Percentiles rank a stretch among this genome's conserved stretches.
These are phyloP conservation scores for Lithobates sylvaticus DNA, from an alignment of 2,797 vertebrate species.

Conservation along the genomic window DNA sequence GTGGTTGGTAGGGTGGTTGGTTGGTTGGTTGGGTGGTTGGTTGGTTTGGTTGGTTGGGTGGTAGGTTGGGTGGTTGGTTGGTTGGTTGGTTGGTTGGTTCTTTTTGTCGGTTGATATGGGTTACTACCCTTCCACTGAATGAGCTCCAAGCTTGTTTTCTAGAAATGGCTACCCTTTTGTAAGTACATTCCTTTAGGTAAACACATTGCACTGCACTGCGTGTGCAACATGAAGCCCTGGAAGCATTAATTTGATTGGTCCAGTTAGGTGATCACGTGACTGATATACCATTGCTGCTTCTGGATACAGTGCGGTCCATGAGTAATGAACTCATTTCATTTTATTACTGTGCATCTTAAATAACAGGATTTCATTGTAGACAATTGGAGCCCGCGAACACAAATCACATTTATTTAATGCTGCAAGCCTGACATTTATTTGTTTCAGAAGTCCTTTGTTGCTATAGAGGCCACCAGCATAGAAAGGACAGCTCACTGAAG, in stretches of 20 bases:
- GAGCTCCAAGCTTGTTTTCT: too few species aligned
- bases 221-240: too few species aligned
- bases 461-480: neutral
- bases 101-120: too few species aligned
- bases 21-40: too few species aligned
- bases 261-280: neutral
- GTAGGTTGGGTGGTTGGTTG: too few species aligned
- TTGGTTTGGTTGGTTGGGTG: too few species aligned
- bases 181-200: too few species aligned
- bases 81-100: too few species aligned
- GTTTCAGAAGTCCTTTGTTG: neutral
- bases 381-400: slow-evolving; percentile 28
- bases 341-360: slow-evolving; percentile 50
- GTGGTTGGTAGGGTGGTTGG: too few species aligned
- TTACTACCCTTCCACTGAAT: too few species aligned
- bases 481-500: neutral
- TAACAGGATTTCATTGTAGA: slow-evolving; percentile 45
- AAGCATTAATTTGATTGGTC: slow-evolving; percentile 2
- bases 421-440: slow-evolving; percentile 24
- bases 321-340: slow-evolving; percentile 30
- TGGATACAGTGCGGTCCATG: neutral
- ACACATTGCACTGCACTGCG: too few species aligned
- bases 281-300: neutral
- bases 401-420: slow-evolving; percentile 36
- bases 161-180: too few species aligned